Evolutionary conservation across 2,797 vertebrate species (phyloP), one percentile per base, ranked within the genome.

Genomic region (Naso thynnoides): DNA sequence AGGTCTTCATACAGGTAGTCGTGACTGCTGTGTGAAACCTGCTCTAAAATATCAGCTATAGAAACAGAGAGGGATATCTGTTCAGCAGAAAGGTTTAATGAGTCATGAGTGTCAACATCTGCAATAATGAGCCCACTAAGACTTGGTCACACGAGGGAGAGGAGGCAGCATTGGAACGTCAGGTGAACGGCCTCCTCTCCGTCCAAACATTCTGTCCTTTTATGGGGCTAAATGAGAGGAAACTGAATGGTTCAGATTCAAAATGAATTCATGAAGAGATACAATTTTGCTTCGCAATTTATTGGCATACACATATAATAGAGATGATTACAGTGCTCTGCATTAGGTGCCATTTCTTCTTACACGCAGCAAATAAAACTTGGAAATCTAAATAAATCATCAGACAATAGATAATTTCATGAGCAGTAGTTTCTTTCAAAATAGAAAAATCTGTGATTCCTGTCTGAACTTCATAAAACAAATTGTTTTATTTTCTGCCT

Each of bases 71-170:
- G 39, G 38, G 67, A 68, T 57, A 76, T 84, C 62, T 58, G 69
- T 58, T 82, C 57, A 71, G 73, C 21, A 45, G 67, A 78, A 55
- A 70, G 72, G 48, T 74, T 74, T 72, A 54, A 81, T 72, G 76
- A 78, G 66, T 67, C 69, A 73, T 9, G 33, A 61, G 72, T 67
- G 81, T 80, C 62, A 80, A 53, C 73, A 84, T 80, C 69, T 84
- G 70, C 48, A 61, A 54, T 50, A 75, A 55, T 70, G 69, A 82
- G 79, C 66, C 73, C 38, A 57, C 60, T 33, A 50, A 78, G 53
- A 66, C 48, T 68, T 10, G 2, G 55, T 36, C 24, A 71, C 65
- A 76, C 50, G 53, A 14, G 14, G 54, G 50, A 61, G 38, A 72
- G 47, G 52, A 63, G 61, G 21, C 45, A 60, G n/a, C 45, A 23